Base-by-base conservation (phyloP, 2,797 vertebrate species). In the Petrocephalus sullivani region DNA sequence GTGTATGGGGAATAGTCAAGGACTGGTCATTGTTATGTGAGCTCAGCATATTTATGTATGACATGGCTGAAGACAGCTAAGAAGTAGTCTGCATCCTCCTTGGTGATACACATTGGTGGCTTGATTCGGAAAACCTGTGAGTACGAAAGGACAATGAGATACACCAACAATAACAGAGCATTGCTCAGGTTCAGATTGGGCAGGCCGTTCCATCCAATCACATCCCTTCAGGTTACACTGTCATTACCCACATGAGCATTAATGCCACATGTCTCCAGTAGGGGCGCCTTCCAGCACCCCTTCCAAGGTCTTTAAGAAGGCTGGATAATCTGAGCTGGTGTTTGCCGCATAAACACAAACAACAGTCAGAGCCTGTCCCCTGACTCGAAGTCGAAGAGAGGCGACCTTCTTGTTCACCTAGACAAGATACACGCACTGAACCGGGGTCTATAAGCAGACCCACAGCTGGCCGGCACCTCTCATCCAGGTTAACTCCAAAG, bases 71-170 rank as follows among this genome's bases (percentile, higher is more conserved):
- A 95, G 57, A 98, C 96, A 0, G 96, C 95, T 89, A 98, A 91
- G 21, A 97, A 97, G 61, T 97, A 99, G 90, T 97, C 92, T 0
- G 89, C 97, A 0, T 99, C 97, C 8, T 95, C 93, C 92, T 94
- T 97, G 1, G 95, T 97, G 93, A 99, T 93, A 92, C 98, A 98
- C 97, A 99, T 96, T 0, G 97, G 96, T 0, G 98, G 97, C 41
- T 96, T 95, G 56, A 99, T 93, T 90, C 97, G 95, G 88, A 99
- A 97, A 1, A 95, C 97, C 97, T 99, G 91, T 10, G 57, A 56
- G 23, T 60, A 9, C 49, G 21, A 88, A 33, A 89, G 87, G 2
- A n/a, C 56, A 83, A n/a, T 9, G 71, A 81, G 16, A 60, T 46
- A 41, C 37, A 41, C 37, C 37, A 41, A 41, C 60, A 64, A 64